These are phyloP conservation scores for Osmerus mordax DNA, from an alignment of 2,113 vertebrate species.

Conservation along the genomic window DNA sequence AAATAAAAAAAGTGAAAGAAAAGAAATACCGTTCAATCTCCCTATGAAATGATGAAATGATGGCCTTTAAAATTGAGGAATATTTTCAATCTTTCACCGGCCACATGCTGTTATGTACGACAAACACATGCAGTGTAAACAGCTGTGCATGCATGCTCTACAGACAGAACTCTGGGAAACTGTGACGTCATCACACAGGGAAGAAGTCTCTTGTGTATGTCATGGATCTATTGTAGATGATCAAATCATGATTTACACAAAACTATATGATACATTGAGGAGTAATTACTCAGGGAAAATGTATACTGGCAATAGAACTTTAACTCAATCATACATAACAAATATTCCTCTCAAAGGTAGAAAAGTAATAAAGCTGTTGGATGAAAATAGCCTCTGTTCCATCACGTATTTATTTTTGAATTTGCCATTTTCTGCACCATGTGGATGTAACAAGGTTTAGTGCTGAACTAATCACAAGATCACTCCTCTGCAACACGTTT, in stretches of 20 bases:
- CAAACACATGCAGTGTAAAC: no score
- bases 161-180: no score
- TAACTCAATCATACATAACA: background rate
- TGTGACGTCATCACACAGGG: no score
- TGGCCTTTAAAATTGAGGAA: background rate
- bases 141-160: no score
- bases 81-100: background rate
- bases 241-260: background rate
- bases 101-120: background rate
- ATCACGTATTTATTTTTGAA: background rate
- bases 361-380: conserved; percentile 1
- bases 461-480: background rate
- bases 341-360: background rate
- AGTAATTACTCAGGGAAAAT: background rate
- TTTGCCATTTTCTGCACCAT: background rate
- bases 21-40: conserved; percentile 18
- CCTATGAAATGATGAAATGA: conserved; percentile 20
- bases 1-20: conserved; percentile 4
- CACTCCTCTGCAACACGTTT: background rate
- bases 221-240: background rate
- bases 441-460: background rate
- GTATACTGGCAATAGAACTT: conserved; percentile 2
- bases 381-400: conserved; percentile 4
- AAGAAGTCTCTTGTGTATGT: background rate
- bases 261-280: background rate